Evolutionary conservation across 2,113 vertebrate genomes (phyloP).

Genomic region (Uria lomvia): DNA sequence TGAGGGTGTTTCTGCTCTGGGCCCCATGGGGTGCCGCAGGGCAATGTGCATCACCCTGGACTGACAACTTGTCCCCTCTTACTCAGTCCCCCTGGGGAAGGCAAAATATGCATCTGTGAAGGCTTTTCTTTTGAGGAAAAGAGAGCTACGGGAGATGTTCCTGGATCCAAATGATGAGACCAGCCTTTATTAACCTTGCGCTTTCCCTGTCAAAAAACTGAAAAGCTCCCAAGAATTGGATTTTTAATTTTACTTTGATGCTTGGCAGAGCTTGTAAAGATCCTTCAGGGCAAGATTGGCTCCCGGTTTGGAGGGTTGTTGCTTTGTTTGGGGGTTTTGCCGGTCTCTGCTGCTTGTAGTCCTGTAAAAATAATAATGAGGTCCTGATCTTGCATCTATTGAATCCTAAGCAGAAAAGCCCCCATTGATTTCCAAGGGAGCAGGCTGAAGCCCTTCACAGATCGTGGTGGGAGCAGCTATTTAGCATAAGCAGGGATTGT

Average conservation of each 20-base stretch:
- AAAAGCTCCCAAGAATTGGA: neutral
- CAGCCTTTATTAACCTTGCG: neutral
- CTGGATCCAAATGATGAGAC: neutral
- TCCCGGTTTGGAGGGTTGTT: neutral
- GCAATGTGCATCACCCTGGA: neutral
- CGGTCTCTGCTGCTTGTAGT: neutral
- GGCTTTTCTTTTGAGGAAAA: neutral
- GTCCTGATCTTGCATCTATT: conserved; percentile 23
- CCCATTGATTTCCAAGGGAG: conserved; percentile 29
- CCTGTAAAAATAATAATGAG: conserved; percentile 47
- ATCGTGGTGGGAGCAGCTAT: conserved; percentile 36
- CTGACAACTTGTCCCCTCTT: neutral
- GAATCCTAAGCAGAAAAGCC: conserved; percentile 19
- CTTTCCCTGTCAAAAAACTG: neutral
- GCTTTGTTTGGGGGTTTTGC: neutral
- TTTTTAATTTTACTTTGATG: conserved; percentile 15
- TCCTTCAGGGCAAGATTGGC: neutral
- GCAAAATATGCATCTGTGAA: neutral
- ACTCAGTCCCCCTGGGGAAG: neutral
- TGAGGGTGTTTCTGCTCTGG: neutral
- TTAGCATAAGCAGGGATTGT: conserved; percentile 51
- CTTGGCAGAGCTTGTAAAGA: conserved; percentile 15
- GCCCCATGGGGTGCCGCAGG: fast-evolving
- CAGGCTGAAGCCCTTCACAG: conserved; percentile 31
- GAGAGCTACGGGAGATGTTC: neutral